Percentiles rank a stretch among this genome's conserved stretches.
Evolutionary conservation across 2,888 invertebrate species (phyloP).

Genomic region (Tuta absoluta): DNA sequence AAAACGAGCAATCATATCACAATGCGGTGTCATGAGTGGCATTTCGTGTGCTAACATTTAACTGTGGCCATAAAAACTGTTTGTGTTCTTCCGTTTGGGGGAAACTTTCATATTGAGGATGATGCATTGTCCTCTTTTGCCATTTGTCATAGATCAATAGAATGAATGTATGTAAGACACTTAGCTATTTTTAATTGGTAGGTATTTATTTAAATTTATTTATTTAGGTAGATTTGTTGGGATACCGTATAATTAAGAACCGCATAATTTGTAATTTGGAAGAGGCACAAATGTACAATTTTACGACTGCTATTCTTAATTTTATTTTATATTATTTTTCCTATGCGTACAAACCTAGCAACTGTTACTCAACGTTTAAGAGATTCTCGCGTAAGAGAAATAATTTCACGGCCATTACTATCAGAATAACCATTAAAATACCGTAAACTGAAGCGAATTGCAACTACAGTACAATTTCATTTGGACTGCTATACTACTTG

Average conservation of each 20-base stretch:
- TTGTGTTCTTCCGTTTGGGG: slow-evolving; percentile 20
- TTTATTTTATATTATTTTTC: too few species aligned
- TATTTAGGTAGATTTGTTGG: too few species aligned
- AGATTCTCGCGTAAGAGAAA: not conserved
- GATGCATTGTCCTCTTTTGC: slow-evolving; percentile 8
- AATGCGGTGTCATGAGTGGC: slow-evolving; percentile 28
- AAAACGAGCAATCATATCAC: slow-evolving; percentile 29
- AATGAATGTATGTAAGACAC: too few species aligned
- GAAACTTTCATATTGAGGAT: slow-evolving; percentile 15
- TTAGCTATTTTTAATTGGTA: too few species aligned
- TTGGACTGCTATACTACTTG: slow-evolving; percentile 4
- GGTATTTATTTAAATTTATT: too few species aligned
- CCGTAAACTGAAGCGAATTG: not conserved
- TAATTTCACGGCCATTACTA: slow-evolving; percentile 5
- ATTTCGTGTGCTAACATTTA: slow-evolving; percentile 28
- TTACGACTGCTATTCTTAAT: too few species aligned
- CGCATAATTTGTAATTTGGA: too few species aligned
- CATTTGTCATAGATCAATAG: too few species aligned
- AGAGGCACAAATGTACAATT: too few species aligned
- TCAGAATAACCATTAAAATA: slow-evolving; percentile 4
- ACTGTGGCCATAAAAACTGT: slow-evolving; percentile 27
- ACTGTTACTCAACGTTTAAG: too few species aligned
- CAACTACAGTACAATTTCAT: slow-evolving; percentile 13
- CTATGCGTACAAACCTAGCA: too few species aligned
- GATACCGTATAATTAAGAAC: too few species aligned